Conservation (phyloP, 2,797 vertebrate species). For the Sebastes dallii region DNA sequence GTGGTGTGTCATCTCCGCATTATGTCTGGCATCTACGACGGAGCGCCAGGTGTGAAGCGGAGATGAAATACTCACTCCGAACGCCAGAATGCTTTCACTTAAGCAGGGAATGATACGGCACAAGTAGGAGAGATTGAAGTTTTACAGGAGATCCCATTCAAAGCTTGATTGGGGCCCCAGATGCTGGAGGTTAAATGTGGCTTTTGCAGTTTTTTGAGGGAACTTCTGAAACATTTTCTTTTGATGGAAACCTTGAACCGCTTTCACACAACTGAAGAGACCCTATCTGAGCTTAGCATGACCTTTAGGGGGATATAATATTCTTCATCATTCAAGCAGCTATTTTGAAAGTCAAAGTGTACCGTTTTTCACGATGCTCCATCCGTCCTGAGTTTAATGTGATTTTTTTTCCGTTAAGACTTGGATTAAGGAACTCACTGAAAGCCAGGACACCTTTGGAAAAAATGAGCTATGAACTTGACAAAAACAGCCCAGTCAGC, state of each 20-base stretch:
- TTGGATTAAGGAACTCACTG: slow-evolving; percentile 24
- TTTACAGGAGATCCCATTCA: slow-evolving; percentile 14
- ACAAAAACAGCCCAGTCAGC: slow-evolving; percentile 44
- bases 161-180: slow-evolving; percentile 1
- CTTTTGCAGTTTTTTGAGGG: neutral
- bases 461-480: slow-evolving; percentile 29
- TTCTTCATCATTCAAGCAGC: slow-evolving; percentile 14
- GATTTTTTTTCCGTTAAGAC: slow-evolving; percentile 25
- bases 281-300: neutral
- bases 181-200: slow-evolving; percentile 24
- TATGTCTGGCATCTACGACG: slow-evolving; percentile 49
- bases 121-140: slow-evolving; percentile 23
- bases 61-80: slow-evolving; percentile 67
- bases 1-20: slow-evolving; percentile 44
- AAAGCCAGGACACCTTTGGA: slow-evolving; percentile 36
- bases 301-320: neutral
- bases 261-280: slow-evolving; percentile 2
- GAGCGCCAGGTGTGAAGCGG: slow-evolving; percentile 70
- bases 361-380: neutral
- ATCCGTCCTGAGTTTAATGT: slow-evolving; percentile 27
- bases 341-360: slow-evolving; percentile 29
- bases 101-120: slow-evolving; percentile 33
- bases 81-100: slow-evolving; percentile 40
- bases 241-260: neutral
- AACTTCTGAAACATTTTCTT: slow-evolving; percentile 19